A percentile compares a stretch with the other conserved stretches of the same genome.
Conservation (phyloP, 2,888 invertebrate genomes). For the Pollenia labialis region DNA sequence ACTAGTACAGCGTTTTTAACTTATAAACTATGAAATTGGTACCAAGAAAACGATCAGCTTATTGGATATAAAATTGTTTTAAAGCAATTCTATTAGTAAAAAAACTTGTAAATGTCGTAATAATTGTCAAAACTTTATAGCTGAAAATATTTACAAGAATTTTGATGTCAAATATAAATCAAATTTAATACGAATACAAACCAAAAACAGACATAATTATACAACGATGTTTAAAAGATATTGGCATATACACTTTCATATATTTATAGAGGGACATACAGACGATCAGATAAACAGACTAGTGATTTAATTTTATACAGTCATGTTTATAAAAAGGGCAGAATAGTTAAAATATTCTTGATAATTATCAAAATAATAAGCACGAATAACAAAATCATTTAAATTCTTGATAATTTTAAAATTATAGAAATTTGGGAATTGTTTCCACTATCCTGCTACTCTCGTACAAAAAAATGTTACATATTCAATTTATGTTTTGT, state of each 20-base stretch:
- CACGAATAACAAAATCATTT: too few species aligned
- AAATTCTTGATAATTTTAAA: too few species aligned
- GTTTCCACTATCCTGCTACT: too few species aligned
- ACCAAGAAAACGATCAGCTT: neutral
- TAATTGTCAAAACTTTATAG: conserved; percentile 41
- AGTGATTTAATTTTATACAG: too few species aligned
- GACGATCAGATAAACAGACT: too few species aligned
- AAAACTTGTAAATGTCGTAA: conserved; percentile 53
- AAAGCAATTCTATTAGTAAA: neutral
- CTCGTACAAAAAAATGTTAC: too few species aligned
- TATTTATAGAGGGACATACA: too few species aligned
- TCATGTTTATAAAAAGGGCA: too few species aligned
- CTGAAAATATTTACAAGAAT: conserved; percentile 25
- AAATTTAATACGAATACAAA: conserved; percentile 5
- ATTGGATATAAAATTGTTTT: neutral
- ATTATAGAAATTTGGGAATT: too few species aligned
- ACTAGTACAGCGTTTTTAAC: neutral
- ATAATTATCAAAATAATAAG: too few species aligned
- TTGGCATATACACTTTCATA: neutral
- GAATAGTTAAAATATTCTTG: too few species aligned
- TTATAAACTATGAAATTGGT: conserved; percentile 3
- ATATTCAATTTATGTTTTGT: too few species aligned
- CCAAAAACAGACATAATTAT: neutral
- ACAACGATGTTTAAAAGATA: conserved; percentile 7
- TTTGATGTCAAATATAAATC: conserved; percentile 42